Base-by-base conservation (phyloP, 2,888 invertebrate genomes). In the Polia nebulosa region DNA sequence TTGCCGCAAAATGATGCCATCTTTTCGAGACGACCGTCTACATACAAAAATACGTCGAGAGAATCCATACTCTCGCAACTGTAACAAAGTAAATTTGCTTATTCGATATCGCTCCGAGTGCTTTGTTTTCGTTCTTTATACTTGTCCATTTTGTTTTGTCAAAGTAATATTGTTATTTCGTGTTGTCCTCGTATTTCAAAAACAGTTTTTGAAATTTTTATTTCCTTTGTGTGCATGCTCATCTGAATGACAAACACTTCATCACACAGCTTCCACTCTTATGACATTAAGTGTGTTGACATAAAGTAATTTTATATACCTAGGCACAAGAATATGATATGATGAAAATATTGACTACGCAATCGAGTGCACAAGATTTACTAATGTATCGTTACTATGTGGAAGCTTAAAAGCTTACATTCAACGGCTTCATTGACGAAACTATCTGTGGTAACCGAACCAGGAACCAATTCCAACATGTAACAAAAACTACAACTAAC, bases 1-100 rank as follows among this genome's bases (percentile, higher is more conserved):
- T 96, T 96, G 15, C 98, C 99, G 91, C 99, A 99, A 90, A 98
- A 98, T 57, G 97, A 97, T 88, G 98, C 98, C 88, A 99, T 97
- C 90, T 98, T 97, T 90, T 98, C 98, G 92, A 98, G 97, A 85
- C 98, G 96, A 3, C 98, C 98, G 75, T 98, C 97, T 82, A 98
- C 97, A 87, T 97, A 97, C 57, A 98, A 97, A 93, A 97, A 97
- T 72, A 98, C 97, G 87, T 97, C 96, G 80, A 98, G 93, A 20
- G 97, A 97, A 93, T 98, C 98, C 90, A 97, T 97, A 85, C 97
- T 97, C 73, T 97, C 97, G 91, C 98, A 98, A 85, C 98, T 98
- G 95, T 32, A 96, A 96, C 81, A 88, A 88, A 89, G 76, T 75
- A 76, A 82, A 81, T 85, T 84, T 84, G 80, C 73, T 86, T 85